Base-by-base conservation (phyloP, 2,797 vertebrate species). In the Alectoris magna region DNA sequence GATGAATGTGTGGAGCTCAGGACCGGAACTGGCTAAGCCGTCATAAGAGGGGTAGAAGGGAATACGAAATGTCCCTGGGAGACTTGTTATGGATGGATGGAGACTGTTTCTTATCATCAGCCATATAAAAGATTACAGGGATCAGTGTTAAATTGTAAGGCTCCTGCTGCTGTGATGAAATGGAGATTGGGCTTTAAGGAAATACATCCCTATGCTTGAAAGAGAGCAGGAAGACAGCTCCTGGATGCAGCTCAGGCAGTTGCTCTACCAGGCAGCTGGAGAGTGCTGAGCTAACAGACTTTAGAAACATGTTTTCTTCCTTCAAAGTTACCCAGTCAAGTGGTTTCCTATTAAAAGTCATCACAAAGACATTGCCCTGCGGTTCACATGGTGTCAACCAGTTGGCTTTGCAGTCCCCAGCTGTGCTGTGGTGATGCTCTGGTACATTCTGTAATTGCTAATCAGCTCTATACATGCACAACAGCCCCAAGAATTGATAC, bases 371-470 rank as follows among this genome's bases (percentile, higher is more conserved):
- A 59, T 68, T 82, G 90, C 27, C 6, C 1, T 29, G 34, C 21
- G 43, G 48, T 27, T 74, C 53, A 36, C 38, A 23, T 1, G 0
- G 77, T 67, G n/a, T 63, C 4, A 0, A 71, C 27, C 44, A 2
- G 8, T 11, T 1, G 0, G 71, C 58, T 74, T 63, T 0, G 1
- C 76, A 16, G 26, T 56, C 38, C 63, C 80, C 68, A 63, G 92
- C 84, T 75, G 91, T 44, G 79, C 67, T 0, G 0, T 21, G 43
- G 43, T 0, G 24, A 38, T 44, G 68, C 84, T 84, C 55, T n/a
- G 73, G 87, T 85, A 92, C 92, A 56, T 83, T 56, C 64, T 92
- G 94, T 88, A 80, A 90, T 76, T 85, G 90, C 49, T 88, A 56
- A 94, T 88, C 87, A 88, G 73, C 1, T 0, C 43, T 36, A 39